Conservation (phyloP, 2,888 invertebrate species). For the Sepiola atlantica region DNA sequence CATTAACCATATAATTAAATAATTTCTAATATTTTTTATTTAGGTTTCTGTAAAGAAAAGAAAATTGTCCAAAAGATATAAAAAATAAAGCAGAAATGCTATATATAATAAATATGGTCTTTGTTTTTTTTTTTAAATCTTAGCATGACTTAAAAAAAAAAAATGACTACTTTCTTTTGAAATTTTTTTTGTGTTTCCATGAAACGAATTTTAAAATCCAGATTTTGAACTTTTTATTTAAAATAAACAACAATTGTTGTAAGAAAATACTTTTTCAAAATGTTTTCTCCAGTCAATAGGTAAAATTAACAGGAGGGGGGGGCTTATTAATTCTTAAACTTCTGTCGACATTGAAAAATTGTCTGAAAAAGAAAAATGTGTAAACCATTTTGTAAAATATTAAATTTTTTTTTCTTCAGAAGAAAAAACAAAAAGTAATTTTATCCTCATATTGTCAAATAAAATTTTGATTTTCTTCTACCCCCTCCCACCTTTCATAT, state of each 20-base stretch:
- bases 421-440: not conserved
- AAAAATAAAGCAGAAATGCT: no score
- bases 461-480: not conserved
- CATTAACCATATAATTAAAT: not conserved
- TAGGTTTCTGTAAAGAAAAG: no score
- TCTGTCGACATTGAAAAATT: not conserved
- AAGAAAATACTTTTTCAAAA: not conserved
- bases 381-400: conserved; percentile 23
- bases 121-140: no score
- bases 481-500: not conserved
- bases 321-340: not conserved
- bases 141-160: no score
- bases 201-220: not conserved
- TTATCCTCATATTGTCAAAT: not conserved
- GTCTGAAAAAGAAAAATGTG: not conserved
- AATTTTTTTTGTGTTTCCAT: not conserved
- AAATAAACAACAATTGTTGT: not conserved
- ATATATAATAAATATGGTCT: no score
- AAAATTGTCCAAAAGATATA: no score
- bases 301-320: not conserved
- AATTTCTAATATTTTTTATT: no score
- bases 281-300: no score
- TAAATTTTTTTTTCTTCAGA: not conserved
- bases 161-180: not conserved
- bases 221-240: not conserved